Percentiles rank a stretch among this genome's conserved stretches.
Evolutionary conservation across 2,888 invertebrate species (phyloP).

Genomic region (Drosophila kanekoi): DNA sequence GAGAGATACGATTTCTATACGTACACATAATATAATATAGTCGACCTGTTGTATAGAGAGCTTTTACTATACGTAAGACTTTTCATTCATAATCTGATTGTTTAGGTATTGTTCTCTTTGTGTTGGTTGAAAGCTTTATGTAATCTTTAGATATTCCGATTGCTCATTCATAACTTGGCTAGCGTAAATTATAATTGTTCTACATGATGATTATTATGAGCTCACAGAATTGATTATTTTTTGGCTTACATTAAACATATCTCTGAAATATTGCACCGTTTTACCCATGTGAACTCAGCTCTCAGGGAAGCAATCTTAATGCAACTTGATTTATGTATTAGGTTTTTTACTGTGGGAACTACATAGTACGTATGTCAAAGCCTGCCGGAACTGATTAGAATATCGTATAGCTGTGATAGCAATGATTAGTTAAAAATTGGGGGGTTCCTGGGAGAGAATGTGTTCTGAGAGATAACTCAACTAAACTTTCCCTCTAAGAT

Average conservation of each 20-base stretch:
- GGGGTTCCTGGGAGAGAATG: no score
- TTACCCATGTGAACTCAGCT: background rate
- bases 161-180: conserved; percentile 56
- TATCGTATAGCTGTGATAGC: background rate
- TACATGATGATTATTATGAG: conserved; percentile 4
- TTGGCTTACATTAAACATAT: background rate
- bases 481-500: no score
- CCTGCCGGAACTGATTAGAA: background rate
- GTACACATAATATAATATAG: conserved; percentile 1
- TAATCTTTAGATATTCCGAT: conserved; percentile 50
- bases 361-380: background rate
- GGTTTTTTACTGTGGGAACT: background rate
- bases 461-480: no score
- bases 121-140: conserved; percentile 5
- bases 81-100: conserved; percentile 67
- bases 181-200: conserved; percentile 10
- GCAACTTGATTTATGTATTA: background rate
- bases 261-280: no score
- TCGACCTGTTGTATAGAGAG: conserved; percentile 41
- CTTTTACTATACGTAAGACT: conserved; percentile 46
- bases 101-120: background rate
- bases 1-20: conserved; percentile 8
- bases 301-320: background rate
- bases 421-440: background rate
- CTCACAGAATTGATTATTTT: background rate